Evolutionary conservation across 2,888 invertebrate species (phyloP).

Genomic region (Hypolimnas misippus): DNA sequence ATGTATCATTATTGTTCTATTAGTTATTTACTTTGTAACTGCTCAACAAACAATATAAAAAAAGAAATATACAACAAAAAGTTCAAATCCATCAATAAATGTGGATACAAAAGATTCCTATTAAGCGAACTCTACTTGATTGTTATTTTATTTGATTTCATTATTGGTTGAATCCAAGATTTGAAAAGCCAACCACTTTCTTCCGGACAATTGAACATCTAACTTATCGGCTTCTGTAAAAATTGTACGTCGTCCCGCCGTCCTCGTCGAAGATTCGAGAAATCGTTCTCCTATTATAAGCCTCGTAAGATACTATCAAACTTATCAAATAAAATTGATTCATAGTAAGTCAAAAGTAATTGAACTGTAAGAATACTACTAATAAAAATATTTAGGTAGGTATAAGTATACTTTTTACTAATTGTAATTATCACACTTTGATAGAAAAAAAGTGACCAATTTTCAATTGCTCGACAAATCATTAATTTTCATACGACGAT

Average conservation of each 20-base stretch:
- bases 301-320: conserved; percentile 39
- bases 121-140: conserved; percentile 46
- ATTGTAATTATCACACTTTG: too few species aligned
- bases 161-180: conserved; percentile 49
- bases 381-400: neutral
- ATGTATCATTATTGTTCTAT: too few species aligned
- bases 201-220: conserved; percentile 78
- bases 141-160: conserved; percentile 45
- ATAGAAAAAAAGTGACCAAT: too few species aligned
- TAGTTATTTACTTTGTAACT: too few species aligned
- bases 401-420: too few species aligned
- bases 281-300: conserved; percentile 30
- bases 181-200: conserved; percentile 56
- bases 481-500: too few species aligned
- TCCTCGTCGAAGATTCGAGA: conserved; percentile 46
- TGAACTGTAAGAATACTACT: neutral
- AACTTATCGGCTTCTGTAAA: conserved; percentile 63
- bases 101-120: conserved; percentile 13
- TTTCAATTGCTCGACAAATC: too few species aligned
- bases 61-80: neutral
- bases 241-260: conserved; percentile 62
- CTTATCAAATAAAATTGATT: conserved; percentile 10
- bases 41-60: neutral
- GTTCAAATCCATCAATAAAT: neutral
- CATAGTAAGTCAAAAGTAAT: neutral